Percentiles rank a stretch among this genome's conserved stretches.
These are phyloP conservation scores for Meloidogyne chitwoodi DNA, from an alignment of 1,140 invertebrate species.

Conservation along the genomic window DNA sequence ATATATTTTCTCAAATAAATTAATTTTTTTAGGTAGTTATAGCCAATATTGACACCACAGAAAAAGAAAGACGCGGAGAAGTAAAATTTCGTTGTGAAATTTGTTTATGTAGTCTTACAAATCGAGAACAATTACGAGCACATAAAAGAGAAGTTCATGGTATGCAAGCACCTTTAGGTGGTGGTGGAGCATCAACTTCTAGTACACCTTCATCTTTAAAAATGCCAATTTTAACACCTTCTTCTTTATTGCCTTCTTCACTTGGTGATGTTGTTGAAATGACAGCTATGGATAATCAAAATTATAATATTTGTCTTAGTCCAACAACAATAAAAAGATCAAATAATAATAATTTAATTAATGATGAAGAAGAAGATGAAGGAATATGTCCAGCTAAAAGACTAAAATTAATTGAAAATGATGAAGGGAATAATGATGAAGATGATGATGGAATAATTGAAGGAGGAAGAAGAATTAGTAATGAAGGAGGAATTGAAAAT, in stretches of 20 bases:
- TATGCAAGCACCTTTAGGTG: constrained; percentile 23
- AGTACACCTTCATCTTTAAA: neutral
- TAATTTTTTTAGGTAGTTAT: too few species aligned
- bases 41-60: constrained; percentile 56
- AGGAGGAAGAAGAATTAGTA: constrained; percentile 22
- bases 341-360: constrained; percentile 9
- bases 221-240: neutral
- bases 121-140: constrained; percentile 37
- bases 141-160: constrained; percentile 54
- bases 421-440: neutral
- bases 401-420: neutral
- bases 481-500: too few species aligned
- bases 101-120: constrained; percentile 41
- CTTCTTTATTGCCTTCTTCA: neutral
- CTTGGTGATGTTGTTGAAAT: neutral
- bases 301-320: neutral
- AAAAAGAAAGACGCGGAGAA: constrained; percentile 49
- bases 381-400: neutral
- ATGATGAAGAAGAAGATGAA: neutral
- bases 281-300: neutral
- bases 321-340: neutral
- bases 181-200: neutral
- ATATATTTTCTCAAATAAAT: too few species aligned
- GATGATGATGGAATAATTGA: neutral
- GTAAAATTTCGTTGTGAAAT: constrained; percentile 55